Evolutionary conservation across 2,113 vertebrate species (phyloP), one percentile per base, ranked within the genome.

Genomic region (Formicarius rufipectus): DNA sequence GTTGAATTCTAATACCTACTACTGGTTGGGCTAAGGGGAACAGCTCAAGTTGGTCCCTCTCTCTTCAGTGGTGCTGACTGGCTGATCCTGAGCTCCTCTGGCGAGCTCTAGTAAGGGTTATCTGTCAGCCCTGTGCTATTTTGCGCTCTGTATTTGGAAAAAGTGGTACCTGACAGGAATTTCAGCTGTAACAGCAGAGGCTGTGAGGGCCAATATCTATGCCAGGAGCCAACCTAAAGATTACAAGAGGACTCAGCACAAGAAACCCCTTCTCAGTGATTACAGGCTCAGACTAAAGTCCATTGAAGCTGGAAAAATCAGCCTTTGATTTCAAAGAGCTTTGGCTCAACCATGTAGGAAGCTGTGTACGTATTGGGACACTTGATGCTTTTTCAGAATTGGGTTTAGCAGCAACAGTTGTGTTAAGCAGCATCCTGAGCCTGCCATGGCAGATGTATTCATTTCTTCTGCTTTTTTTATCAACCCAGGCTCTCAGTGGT

Each of bases 341-440:
- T 21, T 53, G 53, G 14, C 47, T 10, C 37, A 60, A 9, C 14
- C 27, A 2, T 33, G 33, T 10, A 27, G 66, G 83, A 76, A 68
- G 50, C 40, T 66, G 45, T 12, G 59, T 28, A 4, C 19, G 6
- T 1, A 8, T 0, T 60, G 72, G 23, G 40, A 60, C 45, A 42
- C 6, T 2, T 0, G 8, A 27, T 0, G 2, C 30, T 55, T 12
- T 9, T 68, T 85, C 56, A 56, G 66, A 64, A 21, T 2, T 55
- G 44, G 17, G 24, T 39, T 83, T 31, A 63, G 53, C n/a, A 69
- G 68, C 4, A 3, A 21, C 2, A 1, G 45, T 12, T 53, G 35
- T 15, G 25, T 60, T 56, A 10, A 45, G 12, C 47, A 64, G 49
- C 40, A 52, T 5, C 66, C 76, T 40, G n/a, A 85, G 58, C 35